These are phyloP conservation scores for Stegostoma tigrinum DNA, from an alignment of 2,113 vertebrate genomes.

Conservation along the genomic window DNA sequence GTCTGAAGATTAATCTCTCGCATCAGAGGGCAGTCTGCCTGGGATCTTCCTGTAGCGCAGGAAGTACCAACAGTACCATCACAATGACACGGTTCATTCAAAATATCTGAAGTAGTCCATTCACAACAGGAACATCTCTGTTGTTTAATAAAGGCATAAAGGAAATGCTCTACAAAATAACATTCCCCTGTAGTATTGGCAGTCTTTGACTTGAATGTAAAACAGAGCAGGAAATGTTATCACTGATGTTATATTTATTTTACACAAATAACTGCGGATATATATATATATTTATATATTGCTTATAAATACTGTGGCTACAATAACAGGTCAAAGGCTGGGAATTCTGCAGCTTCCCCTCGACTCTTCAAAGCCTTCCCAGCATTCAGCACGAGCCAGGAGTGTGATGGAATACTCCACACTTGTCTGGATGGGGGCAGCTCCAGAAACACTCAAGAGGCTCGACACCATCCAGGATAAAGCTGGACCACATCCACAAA, in stretches of 20 bases:
- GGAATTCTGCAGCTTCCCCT: background rate
- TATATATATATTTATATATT: background rate
- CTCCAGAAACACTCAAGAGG: background rate
- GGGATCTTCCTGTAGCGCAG: slow-evolving; percentile 59
- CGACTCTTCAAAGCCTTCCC: background rate
- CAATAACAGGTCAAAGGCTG: background rate
- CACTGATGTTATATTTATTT: background rate
- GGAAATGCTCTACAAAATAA: background rate
- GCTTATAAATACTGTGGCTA: background rate
- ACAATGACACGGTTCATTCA: slow-evolving; percentile 45
- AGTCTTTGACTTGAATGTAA: background rate
- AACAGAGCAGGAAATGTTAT: background rate
- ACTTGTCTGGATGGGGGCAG: background rate
- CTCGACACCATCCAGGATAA: background rate
- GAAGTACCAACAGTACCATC: slow-evolving; percentile 57
- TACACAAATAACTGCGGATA: background rate
- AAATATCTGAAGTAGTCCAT: background rate
- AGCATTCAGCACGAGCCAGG: background rate
- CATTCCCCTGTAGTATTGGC: background rate
- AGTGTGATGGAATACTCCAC: background rate
- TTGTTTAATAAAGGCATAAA: background rate
- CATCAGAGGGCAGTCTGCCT: slow-evolving; percentile 56
- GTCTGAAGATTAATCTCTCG: slow-evolving; percentile 41
- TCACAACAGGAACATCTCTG: background rate
- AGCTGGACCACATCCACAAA: background rate